Evolutionary conservation across 2,888 invertebrate genomes (phyloP).

Genomic region (Neoaliturus tenellus): DNA sequence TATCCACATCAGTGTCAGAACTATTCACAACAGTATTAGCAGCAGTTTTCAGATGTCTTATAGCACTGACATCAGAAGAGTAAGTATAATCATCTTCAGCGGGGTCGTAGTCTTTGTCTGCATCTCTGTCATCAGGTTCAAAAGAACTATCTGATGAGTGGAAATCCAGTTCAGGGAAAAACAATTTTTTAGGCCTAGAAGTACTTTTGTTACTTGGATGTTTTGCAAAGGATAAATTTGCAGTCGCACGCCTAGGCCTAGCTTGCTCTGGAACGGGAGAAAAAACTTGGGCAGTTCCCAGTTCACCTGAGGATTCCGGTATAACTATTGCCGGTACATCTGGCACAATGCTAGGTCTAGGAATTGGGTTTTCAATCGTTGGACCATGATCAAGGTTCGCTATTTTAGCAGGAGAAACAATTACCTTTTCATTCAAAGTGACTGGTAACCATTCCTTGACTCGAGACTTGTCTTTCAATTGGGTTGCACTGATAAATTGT

Average conservation of each 20-base stretch:
- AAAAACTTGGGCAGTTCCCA: not conserved
- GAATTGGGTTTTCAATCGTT: not conserved
- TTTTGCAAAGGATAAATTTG: not conserved
- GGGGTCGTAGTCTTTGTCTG: too few relatives aligned
- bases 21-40: not conserved
- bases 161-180: not conserved
- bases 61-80: not conserved
- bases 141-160: not conserved
- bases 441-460: conserved; percentile 28
- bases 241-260: not conserved
- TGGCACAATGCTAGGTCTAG: not conserved
- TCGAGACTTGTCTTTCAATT: not conserved
- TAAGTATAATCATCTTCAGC: not conserved
- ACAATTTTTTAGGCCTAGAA: not conserved
- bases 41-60: not conserved
- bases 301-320: not conserved
- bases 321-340: not conserved
- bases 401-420: not conserved
- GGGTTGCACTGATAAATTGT: not conserved
- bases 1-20: not conserved
- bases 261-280: not conserved
- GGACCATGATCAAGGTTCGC: not conserved
- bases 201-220: not conserved
- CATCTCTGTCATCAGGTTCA: not conserved
- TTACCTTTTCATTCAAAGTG: not conserved